Evolutionary conservation across 92 coral and sea anemone genomes (phyloP).

Genomic region (Actinernus sp.): DNA sequence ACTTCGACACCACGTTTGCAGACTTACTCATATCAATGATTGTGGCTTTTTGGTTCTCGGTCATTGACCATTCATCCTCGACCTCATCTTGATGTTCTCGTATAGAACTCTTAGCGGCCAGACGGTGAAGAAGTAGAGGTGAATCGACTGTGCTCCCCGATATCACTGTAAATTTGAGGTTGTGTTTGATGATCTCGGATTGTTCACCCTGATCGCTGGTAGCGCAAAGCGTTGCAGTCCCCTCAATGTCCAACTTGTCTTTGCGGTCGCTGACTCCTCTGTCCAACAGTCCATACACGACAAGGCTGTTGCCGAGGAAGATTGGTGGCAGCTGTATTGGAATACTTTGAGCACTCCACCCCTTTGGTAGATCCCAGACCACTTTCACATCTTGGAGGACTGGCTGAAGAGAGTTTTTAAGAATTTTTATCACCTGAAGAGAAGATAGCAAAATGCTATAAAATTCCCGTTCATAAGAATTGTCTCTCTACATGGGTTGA

Average conservation of each 20-base stretch:
- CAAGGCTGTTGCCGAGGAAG: conserved; percentile 66
- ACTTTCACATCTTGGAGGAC: conserved; percentile 59
- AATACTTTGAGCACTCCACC: conserved; percentile 52
- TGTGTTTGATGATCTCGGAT: conserved; percentile 22
- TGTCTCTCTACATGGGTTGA: too few species aligned
- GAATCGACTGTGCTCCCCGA: conserved; percentile 29
- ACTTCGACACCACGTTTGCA: conserved; percentile 61
- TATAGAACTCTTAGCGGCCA: conserved; percentile 63
- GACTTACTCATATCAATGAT: conserved; percentile 66
- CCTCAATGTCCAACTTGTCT: conserved; percentile 22
- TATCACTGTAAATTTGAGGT: conserved; percentile 35
- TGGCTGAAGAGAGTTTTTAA: too few species aligned
- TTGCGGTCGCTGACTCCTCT: neutral
- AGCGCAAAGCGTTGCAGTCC: conserved; percentile 47
- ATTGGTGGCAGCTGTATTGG: conserved; percentile 64
- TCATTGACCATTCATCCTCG: neutral
- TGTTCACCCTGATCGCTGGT: conserved; percentile 12
- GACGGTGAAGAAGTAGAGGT: conserved; percentile 48
- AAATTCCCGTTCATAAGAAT: too few species aligned
- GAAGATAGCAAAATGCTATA: too few species aligned
- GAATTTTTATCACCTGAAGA: too few species aligned
- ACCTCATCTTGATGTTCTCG: conserved; percentile 48
- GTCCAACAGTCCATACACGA: conserved; percentile 14
- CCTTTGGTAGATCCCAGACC: conserved; percentile 70
- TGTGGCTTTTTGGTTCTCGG: neutral